Evolutionary conservation across 2,888 invertebrate species (phyloP).

Genomic region (Asteroscopus sphinx): DNA sequence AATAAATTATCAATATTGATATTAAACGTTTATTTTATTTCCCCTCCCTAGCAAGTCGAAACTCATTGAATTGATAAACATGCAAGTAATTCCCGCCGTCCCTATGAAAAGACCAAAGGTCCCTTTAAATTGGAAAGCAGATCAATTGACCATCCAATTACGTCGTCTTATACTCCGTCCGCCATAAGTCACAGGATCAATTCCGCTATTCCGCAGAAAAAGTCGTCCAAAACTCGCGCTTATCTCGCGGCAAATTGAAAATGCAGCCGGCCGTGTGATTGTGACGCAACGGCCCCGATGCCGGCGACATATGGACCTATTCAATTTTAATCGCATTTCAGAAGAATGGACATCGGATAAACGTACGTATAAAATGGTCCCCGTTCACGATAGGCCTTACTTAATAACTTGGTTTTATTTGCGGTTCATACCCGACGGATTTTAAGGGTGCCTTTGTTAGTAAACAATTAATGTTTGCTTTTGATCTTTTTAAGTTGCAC

Average conservation of each 20-base stretch:
- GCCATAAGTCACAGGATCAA: slow-evolving; percentile 88
- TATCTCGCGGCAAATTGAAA: slow-evolving; percentile 90
- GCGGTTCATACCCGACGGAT: slow-evolving; percentile 81
- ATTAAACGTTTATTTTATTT: slow-evolving; percentile 74
- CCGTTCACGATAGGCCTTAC: slow-evolving; percentile 75
- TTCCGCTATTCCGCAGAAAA: slow-evolving; percentile 87
- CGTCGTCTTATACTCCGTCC: slow-evolving; percentile 75
- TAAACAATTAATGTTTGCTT: slow-evolving; percentile 84
- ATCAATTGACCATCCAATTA: slow-evolving; percentile 85
- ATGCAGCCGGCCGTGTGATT: slow-evolving; percentile 88
- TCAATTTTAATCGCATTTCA: slow-evolving; percentile 90
- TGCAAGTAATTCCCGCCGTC: slow-evolving; percentile 35
- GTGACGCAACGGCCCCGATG: slow-evolving; percentile 85
- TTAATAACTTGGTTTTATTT: slow-evolving; percentile 87
- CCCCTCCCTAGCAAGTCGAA: slow-evolving; percentile 14
- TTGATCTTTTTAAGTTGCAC: slow-evolving; percentile 84
- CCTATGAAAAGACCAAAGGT: slow-evolving; percentile 46
- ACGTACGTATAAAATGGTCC: slow-evolving; percentile 75
- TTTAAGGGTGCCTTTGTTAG: slow-evolving; percentile 82
- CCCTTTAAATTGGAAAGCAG: slow-evolving; percentile 76
- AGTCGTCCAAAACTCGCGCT: slow-evolving; percentile 86
- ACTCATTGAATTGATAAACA: slow-evolving; percentile 47
- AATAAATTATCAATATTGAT: slow-evolving; percentile 90
- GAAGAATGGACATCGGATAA: slow-evolving; percentile 89
- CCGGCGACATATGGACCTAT: slow-evolving; percentile 88